Evolutionary conservation across 2,113 vertebrate species (phyloP), one percentile per base, ranked within the genome.

Genomic region (Labeo catla): DNA sequence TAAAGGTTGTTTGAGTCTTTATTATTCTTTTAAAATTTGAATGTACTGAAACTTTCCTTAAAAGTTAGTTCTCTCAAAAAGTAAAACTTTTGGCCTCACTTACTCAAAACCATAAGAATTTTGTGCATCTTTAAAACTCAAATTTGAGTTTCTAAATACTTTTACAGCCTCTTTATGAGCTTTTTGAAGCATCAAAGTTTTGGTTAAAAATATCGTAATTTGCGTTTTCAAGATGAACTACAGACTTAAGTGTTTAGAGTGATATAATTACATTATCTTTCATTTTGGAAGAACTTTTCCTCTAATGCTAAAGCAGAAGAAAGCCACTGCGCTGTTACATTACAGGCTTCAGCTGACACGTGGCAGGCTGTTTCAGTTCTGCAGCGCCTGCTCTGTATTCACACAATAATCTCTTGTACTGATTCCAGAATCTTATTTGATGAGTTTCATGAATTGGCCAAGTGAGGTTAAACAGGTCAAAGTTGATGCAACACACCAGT

Each of bases 331-430:
- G 52, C 57, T 28, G 28, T 28, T 28, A 28, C 36, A 8, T 66
- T 74, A 43, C 11, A 50, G 39, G 47, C 50, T 66, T 83, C 72
- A 79, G 85, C 72, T 76, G 79, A 86, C 88, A 90, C 57, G 57
- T 90, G 90, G 65, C 83, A 72, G 15, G 21, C 59, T 87, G 63
- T 84, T 88, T n/a, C 28, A 9, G 87, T 87, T 86, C 49, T 86
- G 82, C 76, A 28, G 45, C 81, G 76, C 78, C 10, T 54, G 21
- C 83, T 88, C 6, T 70, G 82, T 66, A 21, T 8, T 76, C 74
- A 36, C 68, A 88, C 83, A 90, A 54, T 88, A 86, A 12, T 39
- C 21, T 78, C 86, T 87, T 88, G 89, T 87, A 88, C 87, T 28
- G 28, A 85, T 87, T 81, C 63, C 34, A 72, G 88, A 65, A 52